phyloP scores from a whole-genome alignment of 2,888 invertebrate species.

The Sinopyrophorus schimmeli region DNA sequence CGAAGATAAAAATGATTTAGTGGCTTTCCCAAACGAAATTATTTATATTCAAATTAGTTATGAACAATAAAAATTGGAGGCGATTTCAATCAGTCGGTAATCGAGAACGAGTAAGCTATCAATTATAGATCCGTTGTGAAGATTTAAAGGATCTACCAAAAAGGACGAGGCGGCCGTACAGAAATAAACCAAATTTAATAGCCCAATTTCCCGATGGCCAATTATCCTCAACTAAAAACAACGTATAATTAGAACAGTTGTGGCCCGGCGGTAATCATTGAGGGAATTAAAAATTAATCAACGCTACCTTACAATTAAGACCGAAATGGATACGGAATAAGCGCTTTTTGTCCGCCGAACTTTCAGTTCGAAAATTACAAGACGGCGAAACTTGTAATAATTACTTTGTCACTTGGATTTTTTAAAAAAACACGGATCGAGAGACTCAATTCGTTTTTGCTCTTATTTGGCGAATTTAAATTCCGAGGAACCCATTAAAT shows the following conservation, averaged over 20 bases:
- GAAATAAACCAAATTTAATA: slow-evolving; percentile 33
- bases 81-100: slow-evolving; percentile 21
- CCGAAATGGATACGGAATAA: slow-evolving; percentile 33
- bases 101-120: slow-evolving; percentile 15
- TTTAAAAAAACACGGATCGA: slow-evolving; percentile 21
- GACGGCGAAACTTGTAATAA: slow-evolving; percentile 42
- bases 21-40: too few relatives aligned
- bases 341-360: slow-evolving; percentile 36
- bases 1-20: too few relatives aligned
- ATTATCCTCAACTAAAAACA: slow-evolving; percentile 37
- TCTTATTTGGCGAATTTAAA: slow-evolving; percentile 28
- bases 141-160: slow-evolving; percentile 22
- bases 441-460: slow-evolving; percentile 33
- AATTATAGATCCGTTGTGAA: slow-evolving; percentile 23
- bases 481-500: slow-evolving; percentile 24
- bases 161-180: slow-evolving; percentile 21
- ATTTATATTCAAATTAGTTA: too few relatives aligned
- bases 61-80: slow-evolving; percentile 17
- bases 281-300: slow-evolving; percentile 53
- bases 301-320: slow-evolving; percentile 47
- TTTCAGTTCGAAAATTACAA: slow-evolving; percentile 40
- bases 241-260: slow-evolving; percentile 50
- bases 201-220: slow-evolving; percentile 37
- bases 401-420: slow-evolving; percentile 42
- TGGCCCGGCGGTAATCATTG: slow-evolving; percentile 48